Conservation (phyloP, 2,113 vertebrate genomes). For the Toxotes chatareus region DNA sequence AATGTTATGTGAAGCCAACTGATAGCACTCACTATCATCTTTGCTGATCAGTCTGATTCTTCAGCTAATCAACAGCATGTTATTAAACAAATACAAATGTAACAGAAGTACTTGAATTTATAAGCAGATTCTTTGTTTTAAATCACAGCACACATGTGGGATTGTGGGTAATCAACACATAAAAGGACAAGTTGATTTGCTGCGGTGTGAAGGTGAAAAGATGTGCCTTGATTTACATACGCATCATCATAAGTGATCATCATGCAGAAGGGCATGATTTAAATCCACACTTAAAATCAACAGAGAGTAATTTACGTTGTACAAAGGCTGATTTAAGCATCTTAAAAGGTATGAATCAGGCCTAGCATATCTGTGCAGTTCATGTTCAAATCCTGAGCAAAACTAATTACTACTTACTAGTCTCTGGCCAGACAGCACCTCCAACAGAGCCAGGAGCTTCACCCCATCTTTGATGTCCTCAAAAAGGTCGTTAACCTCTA, state of each 20-base stretch:
- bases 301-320: neutral
- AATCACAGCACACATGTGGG: neutral
- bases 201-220: neutral
- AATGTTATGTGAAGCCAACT: no score
- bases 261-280: neutral
- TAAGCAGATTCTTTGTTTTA: neutral
- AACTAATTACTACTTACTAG: slow-evolving; percentile 85
- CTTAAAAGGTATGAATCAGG: neutral
- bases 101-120: no score
- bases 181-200: neutral
- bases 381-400: neutral
- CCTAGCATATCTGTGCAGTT: neutral
- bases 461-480: slow-evolving; percentile 99
- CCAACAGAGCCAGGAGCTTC: slow-evolving; percentile 93
- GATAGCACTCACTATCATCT: no score
- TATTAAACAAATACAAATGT: no score
- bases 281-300: neutral
- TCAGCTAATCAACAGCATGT: neutral
- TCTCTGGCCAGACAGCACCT: slow-evolving; percentile 97
- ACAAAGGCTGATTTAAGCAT: neutral
- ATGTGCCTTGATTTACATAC: neutral
- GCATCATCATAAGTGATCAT: neutral
- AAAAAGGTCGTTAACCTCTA: slow-evolving; percentile 94
- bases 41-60: neutral
- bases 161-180: neutral